A percentile compares a stretch with the other conserved stretches of the same genome.
Conservation (phyloP, 2,888 invertebrate species). For the Ormia ochracea region DNA sequence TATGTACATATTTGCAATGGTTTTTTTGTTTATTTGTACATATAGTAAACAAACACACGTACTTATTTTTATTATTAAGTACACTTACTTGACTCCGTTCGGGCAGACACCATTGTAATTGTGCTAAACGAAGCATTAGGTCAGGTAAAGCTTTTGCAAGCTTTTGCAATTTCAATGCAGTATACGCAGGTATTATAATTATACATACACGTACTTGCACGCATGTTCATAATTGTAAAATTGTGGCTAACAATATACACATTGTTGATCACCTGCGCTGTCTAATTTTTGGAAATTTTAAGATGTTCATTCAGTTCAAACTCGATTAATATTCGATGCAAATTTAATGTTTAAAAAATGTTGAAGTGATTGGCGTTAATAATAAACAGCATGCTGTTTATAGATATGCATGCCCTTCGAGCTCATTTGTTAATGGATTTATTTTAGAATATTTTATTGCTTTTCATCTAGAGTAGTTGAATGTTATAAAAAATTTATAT, state of each 20-base stretch:
- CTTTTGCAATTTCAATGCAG: constrained; percentile 41
- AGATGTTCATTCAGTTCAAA: not conserved
- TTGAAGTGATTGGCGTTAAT: constrained; percentile 15
- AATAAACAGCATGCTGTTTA: not conserved
- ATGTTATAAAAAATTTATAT: not conserved
- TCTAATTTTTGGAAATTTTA: not conserved
- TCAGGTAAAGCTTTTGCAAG: constrained; percentile 40
- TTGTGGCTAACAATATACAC: not conserved
- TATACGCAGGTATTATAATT: not conserved
- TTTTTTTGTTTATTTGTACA: too few species aligned
- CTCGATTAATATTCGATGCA: constrained; percentile 21
- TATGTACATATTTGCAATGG: not conserved
- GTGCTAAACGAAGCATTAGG: not conserved
- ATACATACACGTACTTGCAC: too few species aligned
- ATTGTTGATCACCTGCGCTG: constrained; percentile 21
- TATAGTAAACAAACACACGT: too few species aligned
- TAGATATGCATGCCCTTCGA: not conserved
- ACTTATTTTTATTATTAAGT: not conserved
- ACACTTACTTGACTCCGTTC: not conserved
- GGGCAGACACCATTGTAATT: constrained; percentile 21
- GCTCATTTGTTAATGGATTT: constrained; percentile 9
- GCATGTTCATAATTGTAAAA: not conserved
- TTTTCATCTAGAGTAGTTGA: not conserved
- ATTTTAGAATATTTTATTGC: constrained; percentile 12
- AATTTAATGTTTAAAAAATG: constrained; percentile 18